Evolutionary conservation across 92 coral and sea anemone species (phyloP), one percentile per base, ranked within the genome.

Genomic region (Heliopora coerulea): DNA sequence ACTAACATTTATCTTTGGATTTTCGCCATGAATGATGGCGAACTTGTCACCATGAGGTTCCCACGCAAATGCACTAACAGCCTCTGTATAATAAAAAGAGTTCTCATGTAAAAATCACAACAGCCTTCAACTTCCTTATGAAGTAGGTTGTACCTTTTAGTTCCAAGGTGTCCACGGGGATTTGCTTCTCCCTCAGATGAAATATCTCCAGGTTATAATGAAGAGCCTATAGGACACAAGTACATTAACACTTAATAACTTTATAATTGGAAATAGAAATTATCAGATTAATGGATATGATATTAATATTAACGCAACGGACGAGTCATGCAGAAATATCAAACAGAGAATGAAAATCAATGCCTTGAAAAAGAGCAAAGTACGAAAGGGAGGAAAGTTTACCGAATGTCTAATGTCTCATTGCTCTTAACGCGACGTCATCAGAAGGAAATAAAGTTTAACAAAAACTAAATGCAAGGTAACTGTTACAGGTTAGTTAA

Each of bases 191-290:
- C 34, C 98, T 73, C 17, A 89, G 70, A 57, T 96, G 89, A 84
- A 93, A 93, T 72, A 93, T 83, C 69, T 93, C 98, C 87, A 93
- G 86, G 85, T 93, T 93, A 82, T 85, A 93, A 54, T 93, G 91
- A 62, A 93, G 78, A 20, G 89, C 98, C 98, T 93, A 62, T 37
- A 11, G 42, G 11, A 37, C 11, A 37, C 11, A 37, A 37, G 11
- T 37, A 4, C 4, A 37, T 4, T 4, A 37, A 37, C 11, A 37
- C 6, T 37, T 2, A 57, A 62, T n/a, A n/a, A n/a, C n/a, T n/a
- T n/a, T n/a, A n/a, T n/a, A n/a, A n/a, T 12, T 24, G 27, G 48
- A 31, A 83, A 10, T n/a, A 46, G 1, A 39, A 54, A 40, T 19
- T 8, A 28, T 12, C 8, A 32, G 1, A 42, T 20, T 35, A 27